Evolutionary conservation across 2,888 invertebrate genomes (phyloP).

Genomic region (Hyles lineata): DNA sequence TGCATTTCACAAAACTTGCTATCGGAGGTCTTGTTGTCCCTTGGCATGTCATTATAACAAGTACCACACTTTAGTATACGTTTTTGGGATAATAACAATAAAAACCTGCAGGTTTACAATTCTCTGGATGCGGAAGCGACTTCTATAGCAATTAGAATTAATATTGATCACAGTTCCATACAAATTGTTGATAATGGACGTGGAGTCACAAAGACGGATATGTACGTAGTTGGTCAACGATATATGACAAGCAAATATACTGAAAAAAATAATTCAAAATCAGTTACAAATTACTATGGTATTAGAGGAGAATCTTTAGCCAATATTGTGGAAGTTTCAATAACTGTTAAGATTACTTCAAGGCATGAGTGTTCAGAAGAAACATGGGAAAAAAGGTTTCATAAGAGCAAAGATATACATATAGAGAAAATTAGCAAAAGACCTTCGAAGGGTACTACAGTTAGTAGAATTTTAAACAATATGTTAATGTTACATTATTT

Average conservation of each 20-base stretch:
- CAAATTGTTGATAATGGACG: constrained; percentile 92
- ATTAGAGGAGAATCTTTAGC: constrained; percentile 88
- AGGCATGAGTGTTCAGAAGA: constrained; percentile 68
- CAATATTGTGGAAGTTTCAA: constrained; percentile 85
- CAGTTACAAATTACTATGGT: constrained; percentile 85
- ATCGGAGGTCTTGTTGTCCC: too few species aligned
- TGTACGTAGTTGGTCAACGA: constrained; percentile 85
- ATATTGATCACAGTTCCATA: constrained; percentile 85
- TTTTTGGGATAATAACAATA: too few species aligned
- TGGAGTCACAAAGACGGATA: constrained; percentile 85
- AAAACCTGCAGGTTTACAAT: constrained; percentile 85
- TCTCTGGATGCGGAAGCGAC: constrained; percentile 89
- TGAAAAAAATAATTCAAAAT: constrained; percentile 78
- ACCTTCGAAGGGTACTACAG: constrained; percentile 89
- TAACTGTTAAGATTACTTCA: constrained; percentile 85
- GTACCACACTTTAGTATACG: too few species aligned
- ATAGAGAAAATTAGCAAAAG: constrained; percentile 68
- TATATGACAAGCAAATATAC: constrained; percentile 88
- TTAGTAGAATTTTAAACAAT: constrained; percentile 50
- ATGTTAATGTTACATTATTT: neutral
- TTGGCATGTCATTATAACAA: too few species aligned
- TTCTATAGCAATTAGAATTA: constrained; percentile 88
- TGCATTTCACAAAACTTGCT: too few species aligned
- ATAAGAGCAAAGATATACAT: constrained; percentile 71
- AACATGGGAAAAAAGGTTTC: constrained; percentile 85